Evolutionary conservation across 2,888 invertebrate genomes (phyloP).

Genomic region (Atrina japonica): DNA sequence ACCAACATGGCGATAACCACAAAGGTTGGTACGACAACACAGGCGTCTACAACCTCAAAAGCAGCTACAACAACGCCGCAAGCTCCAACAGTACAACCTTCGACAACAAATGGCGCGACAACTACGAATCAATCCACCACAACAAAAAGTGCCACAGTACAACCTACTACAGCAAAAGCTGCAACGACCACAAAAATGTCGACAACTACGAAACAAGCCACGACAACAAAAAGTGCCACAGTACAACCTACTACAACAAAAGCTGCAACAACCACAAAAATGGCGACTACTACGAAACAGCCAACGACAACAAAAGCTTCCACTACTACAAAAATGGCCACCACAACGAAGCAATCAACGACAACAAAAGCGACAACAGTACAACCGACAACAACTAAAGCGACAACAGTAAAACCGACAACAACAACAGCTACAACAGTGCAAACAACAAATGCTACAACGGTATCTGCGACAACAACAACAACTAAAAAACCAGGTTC

Average conservation of each 20-base stretch:
- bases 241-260: conserved; percentile 10
- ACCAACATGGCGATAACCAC: conserved; percentile 3
- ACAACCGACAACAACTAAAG: conserved; percentile 15
- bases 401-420: conserved; percentile 10
- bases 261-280: background rate
- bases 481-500: conserved; percentile 15
- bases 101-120: background rate
- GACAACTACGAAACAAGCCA: background rate
- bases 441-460: background rate
- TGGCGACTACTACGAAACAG: conserved; percentile 11
- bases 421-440: conserved; percentile 14
- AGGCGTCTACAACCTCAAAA: conserved; percentile 7
- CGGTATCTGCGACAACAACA: conserved; percentile 1
- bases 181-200: background rate
- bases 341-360: conserved; percentile 11
- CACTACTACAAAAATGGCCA: conserved; percentile 2
- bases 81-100: background rate
- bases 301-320: conserved; percentile 10
- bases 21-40: conserved; percentile 10
- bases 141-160: background rate
- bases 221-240: conserved; percentile 9
- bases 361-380: conserved; percentile 3
- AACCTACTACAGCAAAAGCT: background rate
- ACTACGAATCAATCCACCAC: conserved; percentile 16
- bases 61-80: no score